Evolutionary conservation across 2,888 invertebrate genomes (phyloP).

Genomic region (Euproctis similis): DNA sequence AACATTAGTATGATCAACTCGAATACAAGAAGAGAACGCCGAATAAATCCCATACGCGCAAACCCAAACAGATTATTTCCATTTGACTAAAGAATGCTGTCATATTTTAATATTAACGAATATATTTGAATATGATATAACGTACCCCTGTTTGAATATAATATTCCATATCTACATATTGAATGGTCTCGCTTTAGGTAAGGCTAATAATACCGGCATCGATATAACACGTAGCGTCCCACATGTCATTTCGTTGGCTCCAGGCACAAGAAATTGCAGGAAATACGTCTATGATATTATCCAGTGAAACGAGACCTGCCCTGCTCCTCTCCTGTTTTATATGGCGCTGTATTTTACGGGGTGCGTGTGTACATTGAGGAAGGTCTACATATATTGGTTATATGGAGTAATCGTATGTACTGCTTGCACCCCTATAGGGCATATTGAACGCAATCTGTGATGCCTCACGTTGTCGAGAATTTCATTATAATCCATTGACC

Average conservation of each 20-base stretch:
- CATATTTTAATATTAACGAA: too few relatives aligned
- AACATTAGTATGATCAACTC: too few relatives aligned
- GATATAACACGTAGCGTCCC: constrained; percentile 51
- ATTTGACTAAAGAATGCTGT: too few relatives aligned
- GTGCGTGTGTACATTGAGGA: constrained; percentile 3
- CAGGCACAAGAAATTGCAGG: constrained; percentile 68
- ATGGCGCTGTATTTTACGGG: neutral
- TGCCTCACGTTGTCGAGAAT: constrained; percentile 63
- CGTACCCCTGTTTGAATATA: too few relatives aligned
- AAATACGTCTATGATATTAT: constrained; percentile 47
- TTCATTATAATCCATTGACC: constrained; percentile 63
- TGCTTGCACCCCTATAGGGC: constrained; percentile 52
- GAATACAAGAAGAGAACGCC: too few relatives aligned
- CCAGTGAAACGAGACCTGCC: constrained; percentile 32
- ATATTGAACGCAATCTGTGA: constrained; percentile 67
- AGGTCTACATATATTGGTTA: constrained; percentile 36
- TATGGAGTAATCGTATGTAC: constrained; percentile 34
- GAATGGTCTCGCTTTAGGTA: too few relatives aligned
- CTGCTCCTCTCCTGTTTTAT: constrained; percentile 8
- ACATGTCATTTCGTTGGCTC: constrained; percentile 61
- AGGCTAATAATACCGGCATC: constrained; percentile 55
- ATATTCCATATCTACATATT: too few relatives aligned
- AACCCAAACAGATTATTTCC: too few relatives aligned
- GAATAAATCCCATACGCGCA: too few relatives aligned
- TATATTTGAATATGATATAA: too few relatives aligned